These are phyloP conservation scores for Poecilia picta DNA, from an alignment of 2,797 vertebrate genomes.

Conservation along the genomic window DNA sequence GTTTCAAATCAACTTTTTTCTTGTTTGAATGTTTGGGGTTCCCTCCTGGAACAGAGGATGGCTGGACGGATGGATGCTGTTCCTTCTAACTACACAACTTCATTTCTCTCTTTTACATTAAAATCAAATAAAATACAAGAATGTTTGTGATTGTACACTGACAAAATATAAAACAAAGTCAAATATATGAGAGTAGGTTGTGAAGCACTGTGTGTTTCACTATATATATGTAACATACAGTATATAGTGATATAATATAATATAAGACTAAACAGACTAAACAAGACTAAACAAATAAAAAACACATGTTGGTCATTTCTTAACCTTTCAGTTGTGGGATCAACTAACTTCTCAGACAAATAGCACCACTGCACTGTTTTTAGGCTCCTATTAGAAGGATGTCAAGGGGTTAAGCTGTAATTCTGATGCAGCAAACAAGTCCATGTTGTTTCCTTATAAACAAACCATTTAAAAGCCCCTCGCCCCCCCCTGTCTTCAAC, in stretches of 20 bases:
- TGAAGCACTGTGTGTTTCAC: neutral
- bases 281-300: neutral
- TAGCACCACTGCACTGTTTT: neutral
- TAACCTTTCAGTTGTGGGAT: neutral
- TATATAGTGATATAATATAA: too few relatives aligned
- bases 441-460: slow-evolving; percentile 53
- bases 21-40: neutral
- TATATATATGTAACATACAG: neutral
- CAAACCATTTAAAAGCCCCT: slow-evolving; percentile 62
- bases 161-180: neutral
- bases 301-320: neutral
- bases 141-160: neutral
- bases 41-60: neutral
- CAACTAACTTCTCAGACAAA: neutral
- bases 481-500: slow-evolving; percentile 58
- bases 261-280: too few relatives aligned
- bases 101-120: neutral
- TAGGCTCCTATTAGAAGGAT: neutral
- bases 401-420: slow-evolving; percentile 18
- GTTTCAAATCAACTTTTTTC: neutral
- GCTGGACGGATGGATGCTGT: neutral
- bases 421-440: slow-evolving; percentile 49
- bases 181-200: neutral
- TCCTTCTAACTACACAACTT: neutral
- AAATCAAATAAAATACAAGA: neutral